Percentiles rank a stretch among this genome's conserved stretches.
phyloP scores from a whole-genome alignment of 2,113 vertebrate species.

The Otocyon megalotis region DNA sequence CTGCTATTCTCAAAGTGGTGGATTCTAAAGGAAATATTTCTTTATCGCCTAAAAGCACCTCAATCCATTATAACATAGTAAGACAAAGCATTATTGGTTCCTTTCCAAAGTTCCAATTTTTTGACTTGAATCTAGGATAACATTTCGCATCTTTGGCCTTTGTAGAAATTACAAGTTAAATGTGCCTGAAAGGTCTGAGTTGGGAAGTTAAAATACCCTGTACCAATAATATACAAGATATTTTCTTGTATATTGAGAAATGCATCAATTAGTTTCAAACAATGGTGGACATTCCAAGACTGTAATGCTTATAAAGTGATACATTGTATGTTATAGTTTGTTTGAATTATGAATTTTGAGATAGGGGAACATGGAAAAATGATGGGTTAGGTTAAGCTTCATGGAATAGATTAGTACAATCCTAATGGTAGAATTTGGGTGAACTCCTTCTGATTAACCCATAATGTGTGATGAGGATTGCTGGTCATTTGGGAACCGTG shows the following conservation, averaged over 20 bases:
- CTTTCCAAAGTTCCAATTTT: slow-evolving; percentile 27
- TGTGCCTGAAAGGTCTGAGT: not conserved
- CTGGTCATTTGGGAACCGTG: not conserved
- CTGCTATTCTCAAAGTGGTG: not conserved
- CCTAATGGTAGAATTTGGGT: not conserved
- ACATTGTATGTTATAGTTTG: not conserved
- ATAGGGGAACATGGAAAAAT: not conserved
- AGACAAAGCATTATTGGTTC: not conserved
- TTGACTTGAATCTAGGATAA: slow-evolving; percentile 23
- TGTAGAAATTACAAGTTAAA: slow-evolving; percentile 32
- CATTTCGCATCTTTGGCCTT: not conserved
- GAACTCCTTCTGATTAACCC: slow-evolving; percentile 17
- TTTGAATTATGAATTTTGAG: slow-evolving; percentile 20
- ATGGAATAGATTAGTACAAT: not conserved
- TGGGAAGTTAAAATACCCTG: slow-evolving; percentile 70
- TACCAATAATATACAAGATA: slow-evolving; percentile 27
- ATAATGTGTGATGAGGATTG: not conserved
- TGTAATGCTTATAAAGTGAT: not conserved
- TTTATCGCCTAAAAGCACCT: not conserved
- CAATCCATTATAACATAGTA: not conserved
- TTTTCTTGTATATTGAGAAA: slow-evolving; percentile 75
- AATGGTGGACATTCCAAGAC: not conserved
- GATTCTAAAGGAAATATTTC: slow-evolving; percentile 26
- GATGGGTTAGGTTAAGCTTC: not conserved
- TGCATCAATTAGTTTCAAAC: slow-evolving; percentile 18